Percentiles rank a stretch among this genome's conserved stretches.
Conservation (phyloP, 2,797 vertebrate genomes). For the Rhinophrynus dorsalis region DNA sequence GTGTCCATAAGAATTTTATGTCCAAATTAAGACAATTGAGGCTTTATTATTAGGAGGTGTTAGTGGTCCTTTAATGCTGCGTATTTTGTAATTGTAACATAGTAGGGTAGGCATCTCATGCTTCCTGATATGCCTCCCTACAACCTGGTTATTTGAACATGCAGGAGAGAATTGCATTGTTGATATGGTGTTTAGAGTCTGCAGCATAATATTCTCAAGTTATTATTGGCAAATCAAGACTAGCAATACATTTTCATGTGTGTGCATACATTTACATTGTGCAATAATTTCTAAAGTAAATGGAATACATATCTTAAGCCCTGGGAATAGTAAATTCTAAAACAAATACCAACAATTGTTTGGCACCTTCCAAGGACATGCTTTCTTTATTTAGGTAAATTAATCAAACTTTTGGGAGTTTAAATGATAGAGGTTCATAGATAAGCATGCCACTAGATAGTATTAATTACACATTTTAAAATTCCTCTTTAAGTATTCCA, state of each 20-base stretch:
- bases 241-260: not conserved
- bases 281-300: slow-evolving; percentile 1
- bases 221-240: no score
- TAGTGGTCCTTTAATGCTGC: no score
- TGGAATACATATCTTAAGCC: slow-evolving; percentile 1
- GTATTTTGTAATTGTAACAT: no score
- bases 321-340: not conserved
- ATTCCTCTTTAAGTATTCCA: not conserved
- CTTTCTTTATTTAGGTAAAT: slow-evolving; percentile 12
- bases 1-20: no score
- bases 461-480: not conserved
- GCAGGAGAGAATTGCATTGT: no score
- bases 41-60: no score
- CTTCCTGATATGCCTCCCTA: no score
- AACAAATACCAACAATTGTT: slow-evolving; percentile 13
- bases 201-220: no score
- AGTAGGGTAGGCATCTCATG: no score
- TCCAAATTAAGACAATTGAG: no score
- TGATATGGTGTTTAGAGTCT: no score
- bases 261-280: not conserved
- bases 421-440: not conserved
- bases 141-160: no score
- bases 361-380: slow-evolving; percentile 6
- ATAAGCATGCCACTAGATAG: not conserved
- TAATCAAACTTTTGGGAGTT: not conserved